Evolutionary conservation across 2,888 invertebrate species (phyloP).

Genomic region (Ennomos fuscantarius): DNA sequence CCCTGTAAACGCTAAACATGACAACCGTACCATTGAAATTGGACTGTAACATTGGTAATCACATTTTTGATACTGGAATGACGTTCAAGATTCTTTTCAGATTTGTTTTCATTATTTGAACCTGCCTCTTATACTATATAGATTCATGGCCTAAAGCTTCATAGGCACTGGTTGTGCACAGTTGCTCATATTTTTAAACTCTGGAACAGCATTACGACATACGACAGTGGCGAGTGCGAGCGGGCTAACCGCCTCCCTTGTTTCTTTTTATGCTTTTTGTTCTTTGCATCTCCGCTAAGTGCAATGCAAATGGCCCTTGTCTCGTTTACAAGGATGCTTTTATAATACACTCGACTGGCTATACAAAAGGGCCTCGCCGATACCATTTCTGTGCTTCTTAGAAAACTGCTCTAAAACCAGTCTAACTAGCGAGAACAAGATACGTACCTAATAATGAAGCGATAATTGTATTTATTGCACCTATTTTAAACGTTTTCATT

Average conservation of each 20-base stretch:
- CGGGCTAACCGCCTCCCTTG: conserved; percentile 59
- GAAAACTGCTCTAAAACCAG: conserved; percentile 46
- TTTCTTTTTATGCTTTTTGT: conserved; percentile 65
- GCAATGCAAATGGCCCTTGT: conserved; percentile 76
- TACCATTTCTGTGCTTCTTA: conserved; percentile 56
- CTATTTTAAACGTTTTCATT: conserved; percentile 4
- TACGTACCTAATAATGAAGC: conserved; percentile 12
- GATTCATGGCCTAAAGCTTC: no score
- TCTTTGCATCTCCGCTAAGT: conserved; percentile 68
- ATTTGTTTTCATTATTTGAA: conserved; percentile 1
- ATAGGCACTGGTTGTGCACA: no score
- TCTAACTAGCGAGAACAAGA: conserved; percentile 32
- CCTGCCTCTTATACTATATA: no score
- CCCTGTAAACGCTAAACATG: conserved; percentile 8
- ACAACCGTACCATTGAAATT: conserved; percentile 22
- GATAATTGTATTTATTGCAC: no score
- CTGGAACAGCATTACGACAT: conserved; percentile 14
- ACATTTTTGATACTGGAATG: conserved; percentile 12
- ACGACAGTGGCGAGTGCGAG: conserved; percentile 39
- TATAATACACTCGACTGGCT: conserved; percentile 60
- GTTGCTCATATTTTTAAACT: no score
- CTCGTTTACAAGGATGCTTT: conserved; percentile 77
- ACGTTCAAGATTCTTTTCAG: conserved; percentile 4
- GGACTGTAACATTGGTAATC: conserved; percentile 25
- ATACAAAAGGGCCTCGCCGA: conserved; percentile 61